Conservation (phyloP, 2,888 invertebrate genomes). For the Eubasilissa splendida region DNA sequence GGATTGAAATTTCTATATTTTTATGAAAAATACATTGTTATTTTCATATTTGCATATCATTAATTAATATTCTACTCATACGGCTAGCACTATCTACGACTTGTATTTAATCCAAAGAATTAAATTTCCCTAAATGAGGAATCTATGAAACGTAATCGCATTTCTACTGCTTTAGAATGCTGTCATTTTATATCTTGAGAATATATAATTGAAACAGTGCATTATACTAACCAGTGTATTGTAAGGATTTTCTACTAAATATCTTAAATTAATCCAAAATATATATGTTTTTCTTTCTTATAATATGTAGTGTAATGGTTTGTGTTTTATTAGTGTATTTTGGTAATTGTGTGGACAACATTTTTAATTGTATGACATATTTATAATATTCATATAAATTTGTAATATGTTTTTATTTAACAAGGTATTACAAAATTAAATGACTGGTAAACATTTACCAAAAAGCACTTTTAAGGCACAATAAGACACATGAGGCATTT, state of each 20-base stretch:
- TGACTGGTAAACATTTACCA: too few species aligned
- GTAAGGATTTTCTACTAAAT: too few species aligned
- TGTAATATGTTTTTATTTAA: not conserved
- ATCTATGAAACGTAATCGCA: too few species aligned
- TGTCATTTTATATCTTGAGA: too few species aligned
- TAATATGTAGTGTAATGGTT: not conserved
- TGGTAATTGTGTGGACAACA: not conserved
- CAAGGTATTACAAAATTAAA: too few species aligned
- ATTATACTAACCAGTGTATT: too few species aligned
- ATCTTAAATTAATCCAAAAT: too few species aligned
- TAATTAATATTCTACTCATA: constrained; percentile 4
- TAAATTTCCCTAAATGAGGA: not conserved
- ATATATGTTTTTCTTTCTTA: not conserved
- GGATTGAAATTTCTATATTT: constrained; percentile 16
- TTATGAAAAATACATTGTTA: constrained; percentile 15
- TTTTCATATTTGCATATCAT: constrained; percentile 28
- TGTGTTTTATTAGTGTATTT: constrained; percentile 1
- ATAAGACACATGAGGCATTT: constrained; percentile 23
- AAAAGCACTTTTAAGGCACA: not conserved
- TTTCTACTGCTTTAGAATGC: too few species aligned
- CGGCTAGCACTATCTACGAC: constrained; percentile 19
- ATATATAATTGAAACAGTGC: too few species aligned
- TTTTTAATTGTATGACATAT: not conserved
- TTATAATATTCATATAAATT: constrained; percentile 2
- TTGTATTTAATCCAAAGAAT: constrained; percentile 32